These are phyloP conservation scores for Psittacula echo DNA, from an alignment of 2,797 vertebrate species.

Conservation along the genomic window DNA sequence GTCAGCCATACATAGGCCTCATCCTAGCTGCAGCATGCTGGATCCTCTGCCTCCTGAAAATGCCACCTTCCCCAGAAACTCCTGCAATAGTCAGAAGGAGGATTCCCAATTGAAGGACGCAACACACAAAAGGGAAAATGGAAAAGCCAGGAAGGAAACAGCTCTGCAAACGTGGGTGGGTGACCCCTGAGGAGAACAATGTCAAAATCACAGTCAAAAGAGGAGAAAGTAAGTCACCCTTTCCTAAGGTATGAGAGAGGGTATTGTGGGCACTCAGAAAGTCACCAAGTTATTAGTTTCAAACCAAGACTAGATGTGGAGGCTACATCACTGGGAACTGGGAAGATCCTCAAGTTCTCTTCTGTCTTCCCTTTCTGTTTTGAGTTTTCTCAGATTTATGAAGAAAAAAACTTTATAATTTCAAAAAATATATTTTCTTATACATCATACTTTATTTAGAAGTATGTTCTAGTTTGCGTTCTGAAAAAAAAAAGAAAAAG, in stretches of 20 bases:
- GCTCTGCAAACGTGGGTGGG: neutral
- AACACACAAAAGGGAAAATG: neutral
- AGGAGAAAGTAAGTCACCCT: neutral
- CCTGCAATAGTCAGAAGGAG: neutral
- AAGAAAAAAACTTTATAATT: neutral
- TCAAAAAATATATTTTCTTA: neutral
- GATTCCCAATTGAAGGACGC: neutral
- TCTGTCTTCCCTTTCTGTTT: neutral
- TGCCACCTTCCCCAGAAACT: neutral
- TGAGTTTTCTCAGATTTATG: neutral
- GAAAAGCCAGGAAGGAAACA: neutral
- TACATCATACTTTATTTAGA: neutral
- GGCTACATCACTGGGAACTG: neutral
- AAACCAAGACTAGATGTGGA: neutral
- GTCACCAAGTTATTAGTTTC: neutral
- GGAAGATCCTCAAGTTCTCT: neutral
- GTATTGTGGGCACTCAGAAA: neutral
- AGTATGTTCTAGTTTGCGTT: neutral
- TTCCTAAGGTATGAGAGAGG: neutral
- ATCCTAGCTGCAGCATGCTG: neutral
- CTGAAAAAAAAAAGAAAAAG: neutral
- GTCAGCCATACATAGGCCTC: neutral
- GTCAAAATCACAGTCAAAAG: neutral
- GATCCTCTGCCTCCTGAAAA: neutral
- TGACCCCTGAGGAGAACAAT: neutral